Conservation (phyloP, 2,797 vertebrate genomes). For the Syngnathus acus region DNA sequence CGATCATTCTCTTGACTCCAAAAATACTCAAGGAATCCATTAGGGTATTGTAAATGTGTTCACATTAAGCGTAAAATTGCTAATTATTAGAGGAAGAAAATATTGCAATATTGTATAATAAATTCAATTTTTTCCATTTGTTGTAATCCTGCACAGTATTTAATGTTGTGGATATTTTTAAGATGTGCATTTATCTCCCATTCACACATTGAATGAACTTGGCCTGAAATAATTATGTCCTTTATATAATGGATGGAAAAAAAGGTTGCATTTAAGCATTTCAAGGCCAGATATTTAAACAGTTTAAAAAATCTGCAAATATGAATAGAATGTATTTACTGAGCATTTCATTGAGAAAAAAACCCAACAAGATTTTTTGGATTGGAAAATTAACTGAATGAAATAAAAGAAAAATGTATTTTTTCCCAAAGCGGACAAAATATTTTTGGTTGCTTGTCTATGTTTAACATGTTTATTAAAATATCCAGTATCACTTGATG, state of each 20-base stretch:
- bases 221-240: background rate
- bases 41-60: background rate
- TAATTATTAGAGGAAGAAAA: background rate
- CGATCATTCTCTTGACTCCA: slow-evolving; percentile 17
- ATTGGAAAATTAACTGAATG: background rate
- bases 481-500: background rate
- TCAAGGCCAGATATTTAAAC: background rate
- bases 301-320: background rate
- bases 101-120: background rate
- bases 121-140: background rate
- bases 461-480: background rate
- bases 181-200: background rate
- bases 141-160: background rate
- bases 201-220: background rate
- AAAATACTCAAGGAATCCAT: background rate
- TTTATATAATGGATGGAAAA: background rate
- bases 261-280: background rate
- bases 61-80: background rate
- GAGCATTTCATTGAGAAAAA: background rate
- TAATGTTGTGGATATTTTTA: background rate
- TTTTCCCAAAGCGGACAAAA: background rate
- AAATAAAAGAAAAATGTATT: background rate
- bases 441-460: background rate
- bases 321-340: too few species aligned
- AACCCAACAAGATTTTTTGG: background rate